Conservation (phyloP, 2,113 vertebrate species). For the Aegypius monachus region DNA sequence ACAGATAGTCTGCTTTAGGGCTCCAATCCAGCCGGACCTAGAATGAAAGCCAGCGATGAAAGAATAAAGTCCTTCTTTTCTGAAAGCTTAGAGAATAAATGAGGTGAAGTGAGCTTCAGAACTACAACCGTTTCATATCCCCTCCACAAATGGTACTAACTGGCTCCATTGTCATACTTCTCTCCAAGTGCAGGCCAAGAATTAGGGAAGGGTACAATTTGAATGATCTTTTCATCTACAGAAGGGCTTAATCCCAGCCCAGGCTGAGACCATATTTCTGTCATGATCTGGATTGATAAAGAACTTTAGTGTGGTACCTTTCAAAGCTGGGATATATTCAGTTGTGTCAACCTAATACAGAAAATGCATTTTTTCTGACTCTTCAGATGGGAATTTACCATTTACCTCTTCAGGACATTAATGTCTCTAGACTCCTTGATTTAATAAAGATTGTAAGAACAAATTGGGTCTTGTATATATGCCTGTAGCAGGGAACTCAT, state of each 20-base stretch:
- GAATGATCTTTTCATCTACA: background rate
- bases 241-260: background rate
- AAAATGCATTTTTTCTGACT: background rate
- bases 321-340: background rate
- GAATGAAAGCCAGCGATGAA: background rate
- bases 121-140: background rate
- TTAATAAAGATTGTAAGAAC: background rate
- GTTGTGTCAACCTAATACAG: background rate
- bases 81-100: background rate
- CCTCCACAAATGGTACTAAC: background rate
- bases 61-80: background rate
- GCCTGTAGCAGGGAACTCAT: background rate
- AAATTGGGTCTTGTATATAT: background rate
- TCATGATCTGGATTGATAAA: background rate
- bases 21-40: background rate
- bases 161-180: background rate
- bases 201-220: background rate
- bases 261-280: background rate
- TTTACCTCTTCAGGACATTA: background rate
- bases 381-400: background rate
- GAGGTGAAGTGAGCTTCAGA: background rate
- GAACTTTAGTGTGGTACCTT: background rate
- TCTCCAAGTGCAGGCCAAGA: background rate
- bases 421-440: background rate
- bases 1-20: background rate